phyloP scores from a whole-genome alignment of 2,797 vertebrate species.

The Syndactyla subalaris region DNA sequence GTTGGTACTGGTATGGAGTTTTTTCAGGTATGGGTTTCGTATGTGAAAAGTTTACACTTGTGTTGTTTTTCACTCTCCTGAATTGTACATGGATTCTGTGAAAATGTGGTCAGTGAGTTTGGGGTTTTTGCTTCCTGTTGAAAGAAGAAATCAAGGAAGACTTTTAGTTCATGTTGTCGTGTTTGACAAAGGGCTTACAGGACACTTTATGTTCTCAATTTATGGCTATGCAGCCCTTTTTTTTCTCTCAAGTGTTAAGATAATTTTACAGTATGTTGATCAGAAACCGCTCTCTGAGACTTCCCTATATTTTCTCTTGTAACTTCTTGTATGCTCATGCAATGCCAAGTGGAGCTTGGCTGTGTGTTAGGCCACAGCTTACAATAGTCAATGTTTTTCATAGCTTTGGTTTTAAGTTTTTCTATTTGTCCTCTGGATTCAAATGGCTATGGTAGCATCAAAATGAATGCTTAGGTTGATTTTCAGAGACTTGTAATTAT shows the following conservation, averaged over 20 bases:
- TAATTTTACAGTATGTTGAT: neutral
- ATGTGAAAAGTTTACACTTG: neutral
- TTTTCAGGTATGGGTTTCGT: neutral
- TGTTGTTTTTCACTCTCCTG: neutral
- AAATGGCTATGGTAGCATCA: neutral
- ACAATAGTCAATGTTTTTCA: neutral
- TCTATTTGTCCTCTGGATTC: neutral
- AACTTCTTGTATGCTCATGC: neutral
- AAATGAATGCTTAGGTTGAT: neutral
- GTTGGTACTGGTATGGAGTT: neutral
- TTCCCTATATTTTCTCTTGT: neutral
- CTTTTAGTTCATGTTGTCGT: neutral
- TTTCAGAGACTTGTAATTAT: neutral
- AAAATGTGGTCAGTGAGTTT: neutral
- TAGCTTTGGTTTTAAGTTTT: neutral
- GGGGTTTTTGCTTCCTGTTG: neutral
- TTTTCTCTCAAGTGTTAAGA: neutral
- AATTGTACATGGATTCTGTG: neutral
- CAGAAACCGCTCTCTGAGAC: neutral
- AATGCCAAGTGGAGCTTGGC: neutral
- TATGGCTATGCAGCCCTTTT: neutral
- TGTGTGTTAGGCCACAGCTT: neutral
- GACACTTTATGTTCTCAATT: neutral
- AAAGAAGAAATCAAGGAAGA: neutral
- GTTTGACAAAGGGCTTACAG: neutral